These are phyloP conservation scores for Troides oblongomaculatus DNA, from an alignment of 2,888 invertebrate genomes.

Conservation along the genomic window DNA sequence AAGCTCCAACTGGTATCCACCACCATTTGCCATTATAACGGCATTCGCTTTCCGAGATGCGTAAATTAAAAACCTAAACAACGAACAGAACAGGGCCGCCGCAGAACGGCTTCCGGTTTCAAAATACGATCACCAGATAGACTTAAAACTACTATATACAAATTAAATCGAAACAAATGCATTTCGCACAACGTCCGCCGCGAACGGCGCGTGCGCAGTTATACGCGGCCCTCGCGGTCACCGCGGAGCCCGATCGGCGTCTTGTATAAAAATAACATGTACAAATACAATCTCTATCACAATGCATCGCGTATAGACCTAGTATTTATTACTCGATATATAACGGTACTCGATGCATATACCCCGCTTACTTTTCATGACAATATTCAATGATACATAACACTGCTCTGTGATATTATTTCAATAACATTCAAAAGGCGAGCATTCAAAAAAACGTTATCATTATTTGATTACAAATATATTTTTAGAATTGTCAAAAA, in stretches of 20 bases:
- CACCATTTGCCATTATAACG: no score
- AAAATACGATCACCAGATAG: not conserved
- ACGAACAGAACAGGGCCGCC: not conserved
- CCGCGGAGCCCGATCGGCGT: not conserved
- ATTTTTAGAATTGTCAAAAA: no score
- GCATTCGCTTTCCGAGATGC: no score
- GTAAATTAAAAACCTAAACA: not conserved
- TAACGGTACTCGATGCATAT: conserved; percentile 1
- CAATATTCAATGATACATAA: conserved; percentile 13
- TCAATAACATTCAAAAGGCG: no score
- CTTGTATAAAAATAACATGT: conserved; percentile 27
- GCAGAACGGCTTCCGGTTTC: conserved; percentile 13
- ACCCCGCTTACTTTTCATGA: not conserved
- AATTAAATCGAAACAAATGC: conserved; percentile 42
- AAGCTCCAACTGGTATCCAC: no score
- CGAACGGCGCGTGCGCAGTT: conserved; percentile 38
- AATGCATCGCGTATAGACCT: conserved; percentile 22
- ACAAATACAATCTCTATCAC: conserved; percentile 30
- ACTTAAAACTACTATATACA: conserved; percentile 34
- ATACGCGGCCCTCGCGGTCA: conserved; percentile 28
- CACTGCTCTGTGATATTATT: no score
- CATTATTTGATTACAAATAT: no score
- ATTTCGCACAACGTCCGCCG: conserved; percentile 38
- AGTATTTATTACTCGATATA: no score
- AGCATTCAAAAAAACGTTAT: no score